phyloP scores from a whole-genome alignment of 2,888 invertebrate species.

The Melinaea menophilus region DNA sequence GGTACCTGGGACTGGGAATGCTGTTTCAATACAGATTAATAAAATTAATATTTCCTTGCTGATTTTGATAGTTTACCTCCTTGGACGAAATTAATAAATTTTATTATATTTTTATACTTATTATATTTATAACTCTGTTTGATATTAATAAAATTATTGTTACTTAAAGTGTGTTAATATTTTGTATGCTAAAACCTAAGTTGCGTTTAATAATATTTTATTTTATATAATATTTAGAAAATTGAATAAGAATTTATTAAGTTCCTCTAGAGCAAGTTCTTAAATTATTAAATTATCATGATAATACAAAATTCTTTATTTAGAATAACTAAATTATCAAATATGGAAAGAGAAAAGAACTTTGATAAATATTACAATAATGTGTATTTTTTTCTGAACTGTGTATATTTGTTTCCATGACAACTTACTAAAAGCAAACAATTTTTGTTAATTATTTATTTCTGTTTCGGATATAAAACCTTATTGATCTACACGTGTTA shows the following conservation, averaged over 20 bases:
- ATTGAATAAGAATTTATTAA: too few species aligned
- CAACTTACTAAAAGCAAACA: slow-evolving; percentile 18
- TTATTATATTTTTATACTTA: background rate
- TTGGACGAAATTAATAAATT: background rate
- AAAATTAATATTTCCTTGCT: slow-evolving; percentile 3
- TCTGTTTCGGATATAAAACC: background rate
- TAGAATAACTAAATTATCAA: background rate
- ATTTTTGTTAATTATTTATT: background rate
- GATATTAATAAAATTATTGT: too few species aligned
- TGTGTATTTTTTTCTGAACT: background rate
- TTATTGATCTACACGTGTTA: background rate
- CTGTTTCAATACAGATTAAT: slow-evolving; percentile 7
- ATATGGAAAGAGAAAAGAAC: background rate
- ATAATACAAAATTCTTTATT: too few species aligned
- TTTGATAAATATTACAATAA: background rate
- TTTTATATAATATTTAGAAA: too few species aligned
- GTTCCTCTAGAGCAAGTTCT: too few species aligned
- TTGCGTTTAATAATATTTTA: too few species aligned
- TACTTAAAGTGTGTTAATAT: too few species aligned
- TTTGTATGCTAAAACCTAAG: too few species aligned
- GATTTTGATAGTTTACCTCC: background rate
- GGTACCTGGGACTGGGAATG: slow-evolving; percentile 65
- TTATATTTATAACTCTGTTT: background rate
- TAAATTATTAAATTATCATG: too few species aligned
- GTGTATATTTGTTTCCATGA: slow-evolving; percentile 12